Evolutionary conservation across 2,797 vertebrate species (phyloP).

Genomic region (Cossypha heuglini): DNA sequence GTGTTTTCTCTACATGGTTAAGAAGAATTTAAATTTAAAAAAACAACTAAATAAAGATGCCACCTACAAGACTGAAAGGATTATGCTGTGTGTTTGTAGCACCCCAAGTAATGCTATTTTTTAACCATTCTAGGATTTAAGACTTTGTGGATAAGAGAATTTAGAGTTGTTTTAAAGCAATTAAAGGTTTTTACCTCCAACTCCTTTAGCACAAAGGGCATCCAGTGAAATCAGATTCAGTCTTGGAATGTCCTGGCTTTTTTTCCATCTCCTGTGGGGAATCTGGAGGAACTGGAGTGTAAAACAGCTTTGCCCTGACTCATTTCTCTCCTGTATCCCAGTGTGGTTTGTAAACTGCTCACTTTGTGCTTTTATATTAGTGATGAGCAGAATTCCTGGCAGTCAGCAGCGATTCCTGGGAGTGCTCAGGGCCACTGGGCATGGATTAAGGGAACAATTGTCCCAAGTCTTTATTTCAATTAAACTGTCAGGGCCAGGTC

Average conservation of each 20-base stretch:
- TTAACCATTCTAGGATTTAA: not conserved
- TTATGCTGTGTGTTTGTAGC: not conserved
- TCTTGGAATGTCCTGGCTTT: not conserved
- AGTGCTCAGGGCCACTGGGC: not conserved
- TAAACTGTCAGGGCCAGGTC: not conserved
- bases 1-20: not conserved
- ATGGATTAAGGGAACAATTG: not conserved
- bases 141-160: not conserved
- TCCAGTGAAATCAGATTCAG: not conserved
- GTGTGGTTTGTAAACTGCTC: not conserved
- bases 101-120: not conserved
- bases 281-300: not conserved
- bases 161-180: not conserved
- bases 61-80: not conserved
- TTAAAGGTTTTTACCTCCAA: not conserved
- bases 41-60: not conserved
- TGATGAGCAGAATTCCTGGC: not conserved
- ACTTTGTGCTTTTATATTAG: not conserved
- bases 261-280: not conserved
- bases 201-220: not conserved
- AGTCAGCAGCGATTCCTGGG: not conserved
- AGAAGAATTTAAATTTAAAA: not conserved
- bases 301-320: not conserved
- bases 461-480: not conserved
- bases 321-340: not conserved